phyloP scores from a whole-genome alignment of 2,888 invertebrate species.

The Criorhina ranunculi region DNA sequence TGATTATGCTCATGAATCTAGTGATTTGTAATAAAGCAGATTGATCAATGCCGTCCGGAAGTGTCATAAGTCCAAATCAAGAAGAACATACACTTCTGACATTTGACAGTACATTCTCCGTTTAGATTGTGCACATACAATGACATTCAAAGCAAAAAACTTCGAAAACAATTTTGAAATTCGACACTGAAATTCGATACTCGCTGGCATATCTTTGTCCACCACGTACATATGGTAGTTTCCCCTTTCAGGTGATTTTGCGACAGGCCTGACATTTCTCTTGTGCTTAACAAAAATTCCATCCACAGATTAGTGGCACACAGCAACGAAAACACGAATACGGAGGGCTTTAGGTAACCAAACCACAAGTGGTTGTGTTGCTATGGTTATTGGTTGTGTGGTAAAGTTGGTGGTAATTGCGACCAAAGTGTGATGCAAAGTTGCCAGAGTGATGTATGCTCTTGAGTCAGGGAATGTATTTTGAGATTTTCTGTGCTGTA shows the following conservation, averaged over 20 bases:
- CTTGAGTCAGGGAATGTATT: conserved; percentile 39
- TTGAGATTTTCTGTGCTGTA: conserved; percentile 1
- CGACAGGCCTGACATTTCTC: conserved; percentile 69
- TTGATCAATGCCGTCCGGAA: conserved; percentile 65
- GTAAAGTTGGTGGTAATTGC: conserved; percentile 36
- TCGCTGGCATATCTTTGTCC: conserved; percentile 31
- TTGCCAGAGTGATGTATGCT: conserved; percentile 34
- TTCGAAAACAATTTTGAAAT: conserved; percentile 43
- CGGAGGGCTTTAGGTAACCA: conserved; percentile 51
- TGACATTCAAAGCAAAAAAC: conserved; percentile 22
- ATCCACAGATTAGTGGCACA: conserved; percentile 54
- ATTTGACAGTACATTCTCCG: conserved; percentile 43
- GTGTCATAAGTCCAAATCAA: conserved; percentile 25
- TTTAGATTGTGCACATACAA: conserved; percentile 22
- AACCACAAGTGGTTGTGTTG: conserved; percentile 59
- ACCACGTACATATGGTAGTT: conserved; percentile 41
- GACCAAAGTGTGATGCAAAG: conserved; percentile 63
- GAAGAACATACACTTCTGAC: conserved; percentile 26
- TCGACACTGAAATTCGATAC: conserved; percentile 64
- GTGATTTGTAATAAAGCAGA: conserved; percentile 17
- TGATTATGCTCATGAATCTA: conserved; percentile 39
- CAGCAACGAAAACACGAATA: conserved; percentile 48
- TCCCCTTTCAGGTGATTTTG: conserved; percentile 69
- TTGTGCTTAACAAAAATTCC: conserved; percentile 60
- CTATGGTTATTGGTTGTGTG: conserved; percentile 40